Evolutionary conservation across 2,888 invertebrate species (phyloP), one percentile per base, ranked within the genome.

Genomic region (Drosophila kanekoi): DNA sequence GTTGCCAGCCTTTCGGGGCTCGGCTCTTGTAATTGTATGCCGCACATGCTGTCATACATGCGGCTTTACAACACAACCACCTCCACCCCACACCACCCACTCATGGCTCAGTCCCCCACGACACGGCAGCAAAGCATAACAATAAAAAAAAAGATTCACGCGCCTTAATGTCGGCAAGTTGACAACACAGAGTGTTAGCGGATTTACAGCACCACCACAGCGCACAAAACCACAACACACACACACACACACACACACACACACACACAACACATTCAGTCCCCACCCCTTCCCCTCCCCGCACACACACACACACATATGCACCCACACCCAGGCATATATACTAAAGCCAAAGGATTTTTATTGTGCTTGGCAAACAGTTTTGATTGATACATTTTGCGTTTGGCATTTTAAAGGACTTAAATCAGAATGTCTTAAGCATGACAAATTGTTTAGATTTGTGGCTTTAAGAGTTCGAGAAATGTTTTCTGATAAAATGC

Each of bases 141-240:
- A 83, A 83, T 83, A 83, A 82, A 83, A 81, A 81, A 64, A 77
- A 73, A 81, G 83, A 80, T 88, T 88, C 83, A 78, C 76, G 83
- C 87, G 86, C 87, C 83, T 78, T 84, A 88, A 88, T 84, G 88
- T 67, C 74, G 76, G 79, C 72, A 88, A 88, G 87, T 88, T 88
- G 84, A 85, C 89, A 88, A 83, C 79, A 79, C 68, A 52, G 77
- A 85, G 87, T 83, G 83, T 85, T 88, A 79, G 87, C 84, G 84
- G 84, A 88, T 85, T 85, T 86, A 68, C 83, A 79, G 44, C 47
- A 49, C 49, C 18, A 41, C 45, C 51, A 18, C 57, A 44, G 53
- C 35, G 51, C 40, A 57, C 51, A 72, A 57, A 57, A 35, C 62
- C 58, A 41, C 43, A 60, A 38, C 57, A 56, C 62, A 47, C 35